A percentile compares a stretch with the other conserved stretches of the same genome.
phyloP scores from a whole-genome alignment of 2,113 vertebrate genomes.

The Gallinago jamesoni region DNA sequence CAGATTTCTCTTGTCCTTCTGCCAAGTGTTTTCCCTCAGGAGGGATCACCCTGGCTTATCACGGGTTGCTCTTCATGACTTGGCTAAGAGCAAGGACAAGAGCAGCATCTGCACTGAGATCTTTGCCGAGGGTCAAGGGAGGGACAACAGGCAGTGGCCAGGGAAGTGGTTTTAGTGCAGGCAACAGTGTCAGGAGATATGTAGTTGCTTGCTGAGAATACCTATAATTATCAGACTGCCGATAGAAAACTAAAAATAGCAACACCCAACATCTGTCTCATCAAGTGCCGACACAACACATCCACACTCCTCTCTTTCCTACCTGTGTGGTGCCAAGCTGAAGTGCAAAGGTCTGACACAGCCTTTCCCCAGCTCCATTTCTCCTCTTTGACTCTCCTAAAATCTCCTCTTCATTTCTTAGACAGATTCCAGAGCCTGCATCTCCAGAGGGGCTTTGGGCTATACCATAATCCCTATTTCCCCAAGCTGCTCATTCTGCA shows the following conservation, averaged over 20 bases:
- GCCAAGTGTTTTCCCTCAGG: background rate
- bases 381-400: background rate
- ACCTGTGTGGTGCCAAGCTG: rapidly evolving
- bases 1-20: background rate
- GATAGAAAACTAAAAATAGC: background rate
- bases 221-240: background rate
- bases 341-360: background rate
- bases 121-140: background rate
- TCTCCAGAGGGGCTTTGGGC: background rate
- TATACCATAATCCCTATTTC: background rate
- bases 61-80: rapidly evolving
- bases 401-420: background rate
- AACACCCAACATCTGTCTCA: background rate
- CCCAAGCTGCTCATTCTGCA: background rate
- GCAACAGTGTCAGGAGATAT: background rate
- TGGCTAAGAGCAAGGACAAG: background rate
- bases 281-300: background rate
- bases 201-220: background rate
- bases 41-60: background rate
- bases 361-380: background rate
- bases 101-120: background rate
- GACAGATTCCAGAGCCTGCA: background rate
- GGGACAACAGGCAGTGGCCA: background rate
- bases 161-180: background rate
- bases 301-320: background rate